Conservation (phyloP, 2,797 vertebrate species). For the Etheostoma perlongum region DNA sequence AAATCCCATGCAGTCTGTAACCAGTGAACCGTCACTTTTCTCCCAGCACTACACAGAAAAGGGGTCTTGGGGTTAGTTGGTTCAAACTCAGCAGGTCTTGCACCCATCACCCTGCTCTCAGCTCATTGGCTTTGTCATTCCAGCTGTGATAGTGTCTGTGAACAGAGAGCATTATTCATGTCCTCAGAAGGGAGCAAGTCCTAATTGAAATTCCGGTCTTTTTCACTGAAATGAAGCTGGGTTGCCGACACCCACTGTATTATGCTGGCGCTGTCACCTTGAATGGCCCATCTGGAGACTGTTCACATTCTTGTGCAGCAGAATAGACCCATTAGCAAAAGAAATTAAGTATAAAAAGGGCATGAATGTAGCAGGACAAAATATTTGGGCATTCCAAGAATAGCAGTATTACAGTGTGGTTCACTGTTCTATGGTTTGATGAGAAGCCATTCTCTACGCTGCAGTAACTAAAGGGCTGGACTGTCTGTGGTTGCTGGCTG, state of each 20-base stretch:
- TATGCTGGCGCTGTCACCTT: conserved; percentile 78
- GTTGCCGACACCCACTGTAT: conserved; percentile 72
- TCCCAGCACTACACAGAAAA: conserved; percentile 34
- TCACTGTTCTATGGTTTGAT: conserved; percentile 45
- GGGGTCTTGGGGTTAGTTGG: conserved; percentile 72
- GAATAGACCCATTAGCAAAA: conserved; percentile 34
- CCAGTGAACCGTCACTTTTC: conserved; percentile 61
- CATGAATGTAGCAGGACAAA: conserved; percentile 45
- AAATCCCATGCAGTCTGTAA: conserved; percentile 56
- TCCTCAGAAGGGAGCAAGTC: conserved; percentile 76
- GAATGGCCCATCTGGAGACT: conserved; percentile 69
- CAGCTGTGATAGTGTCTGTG: conserved; percentile 78
- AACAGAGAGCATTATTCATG: conserved; percentile 85
- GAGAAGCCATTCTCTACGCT: conserved; percentile 54
- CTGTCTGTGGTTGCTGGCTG: conserved; percentile 70
- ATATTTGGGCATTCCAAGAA: conserved; percentile 14
- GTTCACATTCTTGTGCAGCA: conserved; percentile 59
- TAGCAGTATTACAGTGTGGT: conserved; percentile 28
- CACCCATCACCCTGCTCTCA: conserved; percentile 67
- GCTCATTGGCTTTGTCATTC: conserved; percentile 81
- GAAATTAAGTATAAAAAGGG: conserved; percentile 37
- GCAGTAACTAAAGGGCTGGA: conserved; percentile 67
- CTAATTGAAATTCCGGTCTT: conserved; percentile 87
- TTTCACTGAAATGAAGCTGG: conserved; percentile 73
- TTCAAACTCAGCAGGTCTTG: conserved; percentile 76